These are phyloP conservation scores for Nymphicus hollandicus DNA, from an alignment of 2,113 vertebrate species.

Conservation along the genomic window DNA sequence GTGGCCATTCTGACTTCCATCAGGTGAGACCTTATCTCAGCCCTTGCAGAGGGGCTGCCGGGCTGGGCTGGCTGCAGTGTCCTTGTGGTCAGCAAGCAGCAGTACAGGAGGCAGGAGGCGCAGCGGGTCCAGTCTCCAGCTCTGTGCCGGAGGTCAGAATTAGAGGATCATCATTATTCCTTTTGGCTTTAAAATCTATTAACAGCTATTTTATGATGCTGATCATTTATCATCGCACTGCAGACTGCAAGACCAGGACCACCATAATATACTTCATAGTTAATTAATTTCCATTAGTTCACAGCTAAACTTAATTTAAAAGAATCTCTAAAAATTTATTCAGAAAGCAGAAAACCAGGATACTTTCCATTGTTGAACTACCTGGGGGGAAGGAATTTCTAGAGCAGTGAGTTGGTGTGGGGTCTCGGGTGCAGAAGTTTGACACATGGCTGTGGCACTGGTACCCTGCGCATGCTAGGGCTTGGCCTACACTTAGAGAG, in stretches of 20 bases:
- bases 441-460: neutral
- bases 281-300: constrained; percentile 63
- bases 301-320: constrained; percentile 52
- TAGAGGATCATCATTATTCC: constrained; percentile 19
- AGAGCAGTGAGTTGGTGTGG: neutral
- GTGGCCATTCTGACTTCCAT: rapidly evolving
- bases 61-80: neutral
- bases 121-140: neutral
- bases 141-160: neutral
- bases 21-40: neutral
- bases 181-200: constrained; percentile 61
- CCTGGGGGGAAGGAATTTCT: neutral
- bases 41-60: neutral
- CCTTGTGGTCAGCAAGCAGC: neutral
- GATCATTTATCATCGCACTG: neutral
- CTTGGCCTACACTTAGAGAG: neutral
- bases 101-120: neutral
- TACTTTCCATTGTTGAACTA: neutral
- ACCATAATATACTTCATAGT: constrained; percentile 46
- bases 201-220: constrained; percentile 31
- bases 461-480: neutral
- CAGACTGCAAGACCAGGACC: constrained; percentile 37
- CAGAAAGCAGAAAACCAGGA: neutral
- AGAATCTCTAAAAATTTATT: constrained; percentile 11
- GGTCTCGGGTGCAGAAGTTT: neutral